Base-by-base conservation (phyloP, 2,797 vertebrate species). In the Microcaecilia unicolor region DNA sequence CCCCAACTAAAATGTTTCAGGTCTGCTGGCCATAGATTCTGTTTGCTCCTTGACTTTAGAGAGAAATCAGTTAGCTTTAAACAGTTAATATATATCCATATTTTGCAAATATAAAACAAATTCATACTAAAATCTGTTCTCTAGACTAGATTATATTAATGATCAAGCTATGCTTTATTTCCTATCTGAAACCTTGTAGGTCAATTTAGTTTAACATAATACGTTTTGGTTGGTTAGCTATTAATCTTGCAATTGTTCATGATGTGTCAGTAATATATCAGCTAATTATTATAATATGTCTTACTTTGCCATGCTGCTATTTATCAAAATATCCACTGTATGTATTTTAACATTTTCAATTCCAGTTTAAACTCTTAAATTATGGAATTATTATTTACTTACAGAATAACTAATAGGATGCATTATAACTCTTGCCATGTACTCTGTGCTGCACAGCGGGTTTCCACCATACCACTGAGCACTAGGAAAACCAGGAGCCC, bases 241-340 rank as follows among this genome's bases (percentile, higher is more conserved):
- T 81, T 76, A 83, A 77, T 76, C 51, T 72, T 72, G 67, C 74
- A 77, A 83, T 83, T 80, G 74, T 75, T 78, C 76, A 70, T 25
- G 50, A 55, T 54, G 69, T 73, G 74, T 73, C 68, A 80, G 67
- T 51, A 81, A 77, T 79, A 77, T 83, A 80, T 79, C 66, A 55
- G 52, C 58, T 80, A 83, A 83, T 80, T 77, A 81, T 83, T 67
- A 69, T 49, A 72, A 70, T 80, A 79, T 65, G 69, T 83, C 75
- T 81, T 79, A 71, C 64, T 81, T 80, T 67, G 45, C 63, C 37
- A 23, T 60, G 52, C 40, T 64, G 59, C 50, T 64, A 18, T 63
- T 48, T 70, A 56, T 74, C 64, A 72, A 61, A 72, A 68, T 28
- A 29, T 6, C 44, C 52, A 61, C 51, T 67, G 31, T 33, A 35